A percentile compares a stretch with the other conserved stretches of the same genome.
Conservation (phyloP, 2,113 vertebrate species). For the Cichladusa arquata region DNA sequence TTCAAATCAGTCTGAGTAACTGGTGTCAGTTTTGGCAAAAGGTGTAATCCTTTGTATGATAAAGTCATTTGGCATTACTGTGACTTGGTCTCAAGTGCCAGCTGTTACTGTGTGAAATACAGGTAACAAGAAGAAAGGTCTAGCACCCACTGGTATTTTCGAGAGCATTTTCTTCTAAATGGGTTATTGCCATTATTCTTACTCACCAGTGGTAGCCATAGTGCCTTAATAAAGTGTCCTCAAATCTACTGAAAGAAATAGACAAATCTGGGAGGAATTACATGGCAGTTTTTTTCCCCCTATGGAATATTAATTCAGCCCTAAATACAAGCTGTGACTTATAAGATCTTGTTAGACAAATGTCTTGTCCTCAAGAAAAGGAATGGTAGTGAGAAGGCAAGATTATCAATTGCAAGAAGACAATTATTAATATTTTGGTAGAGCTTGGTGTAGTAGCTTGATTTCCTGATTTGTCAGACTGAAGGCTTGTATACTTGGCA, state of each 20-base stretch:
- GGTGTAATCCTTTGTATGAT: not conserved
- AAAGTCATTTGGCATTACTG: not conserved
- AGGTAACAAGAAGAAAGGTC: not conserved
- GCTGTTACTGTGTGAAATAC: not conserved
- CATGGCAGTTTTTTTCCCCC: not conserved
- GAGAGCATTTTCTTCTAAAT: not conserved
- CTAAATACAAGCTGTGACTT: not conserved
- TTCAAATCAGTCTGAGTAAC: not conserved
- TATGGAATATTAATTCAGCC: not conserved
- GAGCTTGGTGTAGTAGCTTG: not conserved
- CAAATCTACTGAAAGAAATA: not conserved
- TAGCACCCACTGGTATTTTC: not conserved
- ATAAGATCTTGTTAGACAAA: not conserved
- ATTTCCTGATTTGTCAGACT: not conserved
- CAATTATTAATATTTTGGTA: not conserved
- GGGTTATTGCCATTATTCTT: not conserved
- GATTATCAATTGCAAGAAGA: not conserved
- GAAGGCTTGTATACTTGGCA: not conserved
- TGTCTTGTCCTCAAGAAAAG: fast-evolving
- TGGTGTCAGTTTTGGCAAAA: not conserved
- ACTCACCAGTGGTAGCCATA: not conserved
- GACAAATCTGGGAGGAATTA: not conserved
- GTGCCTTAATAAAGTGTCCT: not conserved
- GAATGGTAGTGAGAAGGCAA: not conserved
- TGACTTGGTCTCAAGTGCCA: not conserved